Conservation (phyloP, 92 coral and sea anemone genomes). For the Epizoanthus ramosus region DNA sequence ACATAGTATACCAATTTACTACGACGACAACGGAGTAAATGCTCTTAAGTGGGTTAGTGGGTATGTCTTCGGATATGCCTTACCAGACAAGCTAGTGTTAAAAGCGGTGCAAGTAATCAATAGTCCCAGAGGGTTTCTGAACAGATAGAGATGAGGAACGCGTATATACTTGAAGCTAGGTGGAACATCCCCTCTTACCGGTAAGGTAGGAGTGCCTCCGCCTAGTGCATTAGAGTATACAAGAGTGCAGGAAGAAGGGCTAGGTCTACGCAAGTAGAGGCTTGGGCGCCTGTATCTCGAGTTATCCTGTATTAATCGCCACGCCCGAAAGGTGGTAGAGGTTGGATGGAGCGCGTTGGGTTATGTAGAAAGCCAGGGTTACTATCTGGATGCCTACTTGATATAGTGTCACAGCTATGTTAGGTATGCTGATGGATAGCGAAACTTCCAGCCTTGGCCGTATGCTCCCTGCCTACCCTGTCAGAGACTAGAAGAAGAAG, state of each 20-base stretch:
- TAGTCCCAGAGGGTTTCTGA: slow-evolving; percentile 5
- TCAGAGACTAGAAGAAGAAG: slow-evolving; percentile 4
- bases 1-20: slow-evolving; percentile 2
- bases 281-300: slow-evolving; percentile 7
- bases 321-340: slow-evolving; percentile 7
- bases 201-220: slow-evolving; percentile 7
- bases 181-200: slow-evolving; percentile 6
- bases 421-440: slow-evolving; percentile 5
- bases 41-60: slow-evolving; percentile 5
- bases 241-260: slow-evolving; percentile 6
- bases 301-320: slow-evolving; percentile 4
- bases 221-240: slow-evolving; percentile 4
- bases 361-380: slow-evolving; percentile 4
- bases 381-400: slow-evolving; percentile 5
- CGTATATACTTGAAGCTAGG: slow-evolving; percentile 4
- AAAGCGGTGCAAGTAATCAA: slow-evolving; percentile 4
- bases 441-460: slow-evolving; percentile 7
- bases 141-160: slow-evolving; percentile 5
- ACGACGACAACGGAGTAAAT: slow-evolving; percentile 5
- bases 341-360: slow-evolving; percentile 7
- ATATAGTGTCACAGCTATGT: slow-evolving; percentile 3
- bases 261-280: slow-evolving; percentile 5
- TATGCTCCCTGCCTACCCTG: slow-evolving; percentile 7
- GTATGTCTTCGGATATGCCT: slow-evolving; percentile 5
- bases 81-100: slow-evolving; percentile 4